Percentiles rank a stretch among this genome's conserved stretches.
These are phyloP conservation scores for Drosophila maculinotata DNA, from an alignment of 2,888 invertebrate species.

Conservation along the genomic window DNA sequence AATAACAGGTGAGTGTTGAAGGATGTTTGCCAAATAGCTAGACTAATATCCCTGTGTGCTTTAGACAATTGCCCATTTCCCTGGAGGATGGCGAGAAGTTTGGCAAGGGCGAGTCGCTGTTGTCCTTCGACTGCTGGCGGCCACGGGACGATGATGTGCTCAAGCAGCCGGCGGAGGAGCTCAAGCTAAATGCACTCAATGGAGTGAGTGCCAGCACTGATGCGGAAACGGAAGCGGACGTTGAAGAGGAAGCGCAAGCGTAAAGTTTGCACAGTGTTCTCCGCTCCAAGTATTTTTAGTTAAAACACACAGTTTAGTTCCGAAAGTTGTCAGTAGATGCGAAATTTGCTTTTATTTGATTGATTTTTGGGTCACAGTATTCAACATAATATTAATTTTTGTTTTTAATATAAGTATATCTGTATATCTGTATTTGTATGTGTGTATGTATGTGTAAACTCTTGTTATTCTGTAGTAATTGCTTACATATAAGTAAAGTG, in stretches of 20 bases:
- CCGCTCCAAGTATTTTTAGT: neutral
- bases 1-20: conserved; percentile 80
- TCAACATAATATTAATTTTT: conserved; percentile 61
- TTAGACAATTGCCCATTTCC: conserved; percentile 86
- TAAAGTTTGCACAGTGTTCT: neutral
- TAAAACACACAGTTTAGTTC: conserved; percentile 34
- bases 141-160: conserved; percentile 46
- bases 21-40: neutral
- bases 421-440: conserved; percentile 11
- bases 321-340: conserved; percentile 62
- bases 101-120: conserved; percentile 86
- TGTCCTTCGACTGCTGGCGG: conserved; percentile 84
- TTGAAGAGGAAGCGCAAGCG: conserved; percentile 8
- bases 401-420: conserved; percentile 11
- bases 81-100: conserved; percentile 87
- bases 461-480: conserved; percentile 52
- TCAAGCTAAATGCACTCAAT: conserved; percentile 48
- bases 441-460: conserved; percentile 44
- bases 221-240: conserved; percentile 39
- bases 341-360: conserved; percentile 78
- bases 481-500: conserved; percentile 65
- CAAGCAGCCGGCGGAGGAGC: conserved; percentile 54
- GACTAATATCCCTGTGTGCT: conserved; percentile 1
- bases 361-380: conserved; percentile 72
- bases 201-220: conserved; percentile 24